These are phyloP conservation scores for Xenus cinereus DNA, from an alignment of 2,113 vertebrate species.

Conservation along the genomic window DNA sequence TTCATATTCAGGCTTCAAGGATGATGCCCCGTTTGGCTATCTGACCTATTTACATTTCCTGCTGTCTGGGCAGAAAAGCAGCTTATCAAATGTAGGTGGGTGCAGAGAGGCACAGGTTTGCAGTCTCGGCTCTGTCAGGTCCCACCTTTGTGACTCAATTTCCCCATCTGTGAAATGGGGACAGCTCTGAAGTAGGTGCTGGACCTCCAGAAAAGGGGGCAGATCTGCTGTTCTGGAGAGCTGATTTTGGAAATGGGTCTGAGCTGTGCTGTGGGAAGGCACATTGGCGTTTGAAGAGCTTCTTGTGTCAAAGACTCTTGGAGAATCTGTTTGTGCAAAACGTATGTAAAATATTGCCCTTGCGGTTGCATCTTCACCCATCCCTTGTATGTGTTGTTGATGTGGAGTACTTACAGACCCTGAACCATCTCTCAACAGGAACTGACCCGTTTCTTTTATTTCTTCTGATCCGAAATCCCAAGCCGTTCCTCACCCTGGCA, in stretches of 20 bases:
- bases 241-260: background rate
- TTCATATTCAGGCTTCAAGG: background rate
- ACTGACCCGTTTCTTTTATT: conserved; percentile 22
- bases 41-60: conserved; percentile 31
- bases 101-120: background rate
- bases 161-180: background rate
- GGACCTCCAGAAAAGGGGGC: background rate
- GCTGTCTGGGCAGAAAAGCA: background rate
- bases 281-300: background rate
- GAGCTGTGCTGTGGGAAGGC: background rate
- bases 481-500: conserved; percentile 2
- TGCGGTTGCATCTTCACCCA: background rate
- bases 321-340: background rate
- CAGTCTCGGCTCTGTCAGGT: background rate
- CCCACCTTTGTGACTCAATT: conserved; percentile 1
- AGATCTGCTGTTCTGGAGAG: background rate
- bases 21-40: background rate
- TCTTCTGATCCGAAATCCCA: conserved; percentile 12
- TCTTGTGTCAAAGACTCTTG: background rate
- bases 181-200: background rate
- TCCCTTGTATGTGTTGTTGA: fast-evolving
- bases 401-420: background rate
- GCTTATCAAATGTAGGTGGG: conserved; percentile 8
- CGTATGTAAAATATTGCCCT: background rate
- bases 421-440: background rate